Evolutionary conservation across 2,797 vertebrate species (phyloP).

Genomic region (Tauraco hartlaubi): DNA sequence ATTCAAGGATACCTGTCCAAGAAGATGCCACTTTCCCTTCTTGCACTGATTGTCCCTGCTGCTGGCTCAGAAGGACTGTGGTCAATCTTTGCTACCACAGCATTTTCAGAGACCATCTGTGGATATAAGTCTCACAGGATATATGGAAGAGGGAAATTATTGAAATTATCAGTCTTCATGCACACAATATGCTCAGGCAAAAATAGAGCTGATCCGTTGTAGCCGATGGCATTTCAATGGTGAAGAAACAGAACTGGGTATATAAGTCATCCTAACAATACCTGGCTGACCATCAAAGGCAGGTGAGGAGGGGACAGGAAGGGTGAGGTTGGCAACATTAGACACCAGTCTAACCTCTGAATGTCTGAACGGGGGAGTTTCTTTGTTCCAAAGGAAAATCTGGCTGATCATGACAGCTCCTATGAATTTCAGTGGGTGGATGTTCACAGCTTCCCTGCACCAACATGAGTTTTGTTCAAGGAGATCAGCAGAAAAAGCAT

Average conservation of each 20-base stretch:
- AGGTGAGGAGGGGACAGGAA: not conserved
- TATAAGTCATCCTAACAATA: not conserved
- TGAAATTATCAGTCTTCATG: not conserved
- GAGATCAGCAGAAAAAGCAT: not conserved
- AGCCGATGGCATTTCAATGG: not conserved
- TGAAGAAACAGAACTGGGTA: not conserved
- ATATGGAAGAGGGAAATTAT: not conserved
- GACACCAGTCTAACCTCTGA: not conserved
- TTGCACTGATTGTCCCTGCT: not conserved
- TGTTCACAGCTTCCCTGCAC: not conserved
- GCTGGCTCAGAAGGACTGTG: not conserved
- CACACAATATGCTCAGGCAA: not conserved
- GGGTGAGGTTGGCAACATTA: not conserved
- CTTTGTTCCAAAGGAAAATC: not conserved
- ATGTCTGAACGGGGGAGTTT: not conserved
- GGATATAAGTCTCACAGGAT: not conserved
- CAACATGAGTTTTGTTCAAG: not conserved
- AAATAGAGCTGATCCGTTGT: not conserved
- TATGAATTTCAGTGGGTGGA: not conserved
- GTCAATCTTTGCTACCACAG: not conserved
- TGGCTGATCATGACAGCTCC: not conserved
- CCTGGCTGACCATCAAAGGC: constrained; percentile 28
- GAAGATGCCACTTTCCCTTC: not conserved
- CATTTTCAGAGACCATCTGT: not conserved
- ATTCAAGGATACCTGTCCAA: not conserved